phyloP scores from a whole-genome alignment of 2,113 vertebrate genomes.

The Telmatochromis sp. region DNA sequence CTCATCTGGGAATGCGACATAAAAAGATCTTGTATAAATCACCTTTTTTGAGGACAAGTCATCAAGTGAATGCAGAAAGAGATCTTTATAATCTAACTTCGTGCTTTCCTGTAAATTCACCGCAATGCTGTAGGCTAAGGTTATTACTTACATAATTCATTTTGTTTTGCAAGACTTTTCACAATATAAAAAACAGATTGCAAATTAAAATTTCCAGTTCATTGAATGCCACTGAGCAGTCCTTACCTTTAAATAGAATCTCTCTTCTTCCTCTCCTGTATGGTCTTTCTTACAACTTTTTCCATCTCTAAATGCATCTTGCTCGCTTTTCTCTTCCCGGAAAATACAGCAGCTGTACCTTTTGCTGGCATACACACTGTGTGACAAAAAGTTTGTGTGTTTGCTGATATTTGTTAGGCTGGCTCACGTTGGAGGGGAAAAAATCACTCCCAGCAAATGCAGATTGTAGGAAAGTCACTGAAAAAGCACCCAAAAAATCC shows the following conservation, averaged over 20 bases:
- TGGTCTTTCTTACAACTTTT: neutral
- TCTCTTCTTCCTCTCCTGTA: neutral
- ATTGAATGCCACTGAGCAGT: neutral
- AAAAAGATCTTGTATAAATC: neutral
- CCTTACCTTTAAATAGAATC: neutral
- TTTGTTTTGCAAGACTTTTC: neutral
- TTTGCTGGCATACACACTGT: neutral
- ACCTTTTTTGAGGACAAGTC: neutral
- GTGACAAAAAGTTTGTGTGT: neutral
- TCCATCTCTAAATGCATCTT: neutral
- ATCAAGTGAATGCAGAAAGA: neutral
- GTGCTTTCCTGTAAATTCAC: neutral
- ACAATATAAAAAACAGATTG: neutral
- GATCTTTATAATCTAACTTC: neutral
- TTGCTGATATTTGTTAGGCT: neutral
- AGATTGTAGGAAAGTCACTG: slow-evolving; percentile 17
- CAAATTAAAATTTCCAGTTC: neutral
- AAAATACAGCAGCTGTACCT: neutral
- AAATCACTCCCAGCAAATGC: neutral
- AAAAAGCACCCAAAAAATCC: neutral
- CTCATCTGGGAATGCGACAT: neutral
- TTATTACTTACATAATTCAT: neutral
- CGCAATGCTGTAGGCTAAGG: neutral
- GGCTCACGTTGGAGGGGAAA: neutral
- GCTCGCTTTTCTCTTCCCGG: neutral